Evolutionary conservation across 2,797 vertebrate genomes (phyloP).

Genomic region (Pempheris klunzingeri): DNA sequence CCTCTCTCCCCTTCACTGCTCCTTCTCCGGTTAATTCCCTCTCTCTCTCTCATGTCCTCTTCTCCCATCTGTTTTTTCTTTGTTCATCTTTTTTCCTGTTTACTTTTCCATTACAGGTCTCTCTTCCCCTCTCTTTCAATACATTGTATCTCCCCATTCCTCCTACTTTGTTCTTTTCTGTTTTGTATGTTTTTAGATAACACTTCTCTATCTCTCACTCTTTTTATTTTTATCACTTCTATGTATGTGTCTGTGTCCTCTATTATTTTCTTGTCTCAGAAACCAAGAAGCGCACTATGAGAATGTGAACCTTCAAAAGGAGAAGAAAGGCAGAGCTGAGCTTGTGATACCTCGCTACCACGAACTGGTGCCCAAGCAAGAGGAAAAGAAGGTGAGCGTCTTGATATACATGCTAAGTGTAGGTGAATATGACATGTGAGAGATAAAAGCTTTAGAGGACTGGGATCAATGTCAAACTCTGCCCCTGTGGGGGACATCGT

Average conservation of each 20-base stretch:
- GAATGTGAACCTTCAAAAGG: conserved; percentile 87
- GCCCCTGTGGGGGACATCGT: not conserved
- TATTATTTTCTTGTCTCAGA: conserved; percentile 70
- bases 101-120: conserved; percentile 36
- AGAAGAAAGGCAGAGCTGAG: conserved; percentile 75
- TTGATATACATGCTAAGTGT: conserved; percentile 18
- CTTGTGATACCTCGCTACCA: conserved; percentile 84
- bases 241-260: conserved; percentile 25
- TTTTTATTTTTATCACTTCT: conserved; percentile 19
- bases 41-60: not conserved
- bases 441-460: conserved; percentile 9
- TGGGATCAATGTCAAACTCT: conserved; percentile 1
- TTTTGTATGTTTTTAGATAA: conserved; percentile 14
- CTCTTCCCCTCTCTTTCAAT: conserved; percentile 3
- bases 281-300: conserved; percentile 79
- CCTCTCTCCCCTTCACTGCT: not conserved
- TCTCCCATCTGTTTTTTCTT: conserved; percentile 19
- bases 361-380: conserved; percentile 78
- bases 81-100: conserved; percentile 27
- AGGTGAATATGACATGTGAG: conserved; percentile 9
- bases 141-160: conserved; percentile 2
- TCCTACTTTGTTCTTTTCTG: conserved; percentile 2
- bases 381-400: conserved; percentile 80
- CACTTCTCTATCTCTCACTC: not conserved
- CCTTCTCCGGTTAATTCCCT: not conserved